phyloP scores from a whole-genome alignment of 2,797 vertebrate species.

The Onychomys arenicola region DNA sequence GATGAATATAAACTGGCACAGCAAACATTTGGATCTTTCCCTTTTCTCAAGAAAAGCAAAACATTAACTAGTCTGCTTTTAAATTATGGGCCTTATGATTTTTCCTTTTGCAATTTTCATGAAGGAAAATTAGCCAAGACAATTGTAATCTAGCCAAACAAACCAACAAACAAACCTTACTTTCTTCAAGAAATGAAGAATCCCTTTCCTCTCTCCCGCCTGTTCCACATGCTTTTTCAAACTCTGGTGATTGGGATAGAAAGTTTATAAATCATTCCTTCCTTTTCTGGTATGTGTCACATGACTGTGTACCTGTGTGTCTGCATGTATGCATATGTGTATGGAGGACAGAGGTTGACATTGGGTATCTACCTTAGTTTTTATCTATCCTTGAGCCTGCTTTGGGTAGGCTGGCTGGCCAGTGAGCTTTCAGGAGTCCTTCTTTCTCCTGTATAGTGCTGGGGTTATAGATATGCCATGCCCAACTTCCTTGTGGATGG shows the following conservation, averaged over 20 bases:
- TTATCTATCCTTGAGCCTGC: neutral
- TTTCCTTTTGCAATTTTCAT: slow-evolving; percentile 43
- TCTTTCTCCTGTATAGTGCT: neutral
- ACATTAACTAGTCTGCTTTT: neutral
- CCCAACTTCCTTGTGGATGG: neutral
- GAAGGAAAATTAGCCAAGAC: neutral
- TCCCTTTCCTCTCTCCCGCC: neutral
- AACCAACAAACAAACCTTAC: neutral
- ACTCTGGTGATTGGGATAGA: neutral
- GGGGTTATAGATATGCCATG: neutral
- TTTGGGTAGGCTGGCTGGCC: neutral
- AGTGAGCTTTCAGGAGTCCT: neutral
- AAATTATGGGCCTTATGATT: neutral
- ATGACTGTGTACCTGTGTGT: neutral
- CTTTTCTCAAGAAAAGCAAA: slow-evolving; percentile 21
- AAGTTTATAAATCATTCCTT: slow-evolving; percentile 11
- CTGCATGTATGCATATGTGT: neutral
- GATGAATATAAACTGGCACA: neutral
- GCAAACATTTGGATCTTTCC: slow-evolving; percentile 16
- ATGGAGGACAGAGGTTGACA: neutral
- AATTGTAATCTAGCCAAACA: neutral
- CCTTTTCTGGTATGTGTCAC: neutral
- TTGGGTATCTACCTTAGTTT: neutral
- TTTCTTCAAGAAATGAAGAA: slow-evolving; percentile 26
- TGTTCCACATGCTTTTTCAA: neutral